Percentiles rank a stretch among this genome's conserved stretches.
Conservation (phyloP, 2,797 vertebrate species). For the Lutjanus campechanus region DNA sequence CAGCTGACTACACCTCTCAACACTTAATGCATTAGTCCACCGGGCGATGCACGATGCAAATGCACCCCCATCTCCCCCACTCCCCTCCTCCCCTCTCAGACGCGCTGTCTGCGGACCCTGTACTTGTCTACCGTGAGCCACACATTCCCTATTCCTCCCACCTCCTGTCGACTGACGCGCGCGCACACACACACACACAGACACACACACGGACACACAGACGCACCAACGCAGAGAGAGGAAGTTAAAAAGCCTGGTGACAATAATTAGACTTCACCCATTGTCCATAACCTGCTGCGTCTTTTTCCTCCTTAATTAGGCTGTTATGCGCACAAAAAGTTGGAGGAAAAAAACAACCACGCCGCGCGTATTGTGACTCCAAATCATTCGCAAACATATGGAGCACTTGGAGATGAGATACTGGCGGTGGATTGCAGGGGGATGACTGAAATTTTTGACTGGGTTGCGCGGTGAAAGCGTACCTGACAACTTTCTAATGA, state of each 20-base stretch:
- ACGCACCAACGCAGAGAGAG: slow-evolving; percentile 35
- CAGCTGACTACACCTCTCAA: slow-evolving; percentile 58
- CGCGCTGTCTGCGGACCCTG: slow-evolving; percentile 72
- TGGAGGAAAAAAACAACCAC: slow-evolving; percentile 52
- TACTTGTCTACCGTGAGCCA: slow-evolving; percentile 55
- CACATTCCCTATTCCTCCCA: slow-evolving; percentile 71
- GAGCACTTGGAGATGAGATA: slow-evolving; percentile 62
- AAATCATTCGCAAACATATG: slow-evolving; percentile 65
- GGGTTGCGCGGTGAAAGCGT: slow-evolving; percentile 40
- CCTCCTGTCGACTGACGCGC: slow-evolving; percentile 62
- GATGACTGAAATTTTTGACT: slow-evolving; percentile 51
- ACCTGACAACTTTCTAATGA: slow-evolving; percentile 72
- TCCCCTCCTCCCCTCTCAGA: slow-evolving; percentile 56
- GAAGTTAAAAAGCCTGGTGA: slow-evolving; percentile 73
- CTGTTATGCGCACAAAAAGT: slow-evolving; percentile 60
- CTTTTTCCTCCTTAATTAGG: slow-evolving; percentile 53
- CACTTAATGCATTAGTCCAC: slow-evolving; percentile 72
- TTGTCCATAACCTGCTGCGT: slow-evolving; percentile 76
- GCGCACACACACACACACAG: slow-evolving; percentile 37
- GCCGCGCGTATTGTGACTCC: slow-evolving; percentile 51
- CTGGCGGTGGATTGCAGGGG: slow-evolving; percentile 58
- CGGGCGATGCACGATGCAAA: slow-evolving; percentile 77
- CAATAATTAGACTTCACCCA: slow-evolving; percentile 77
- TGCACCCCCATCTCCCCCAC: slow-evolving; percentile 39
- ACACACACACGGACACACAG: slow-evolving; percentile 34